Evolutionary conservation across 2,888 invertebrate genomes (phyloP).

Genomic region (Carterocephalus palaemon): DNA sequence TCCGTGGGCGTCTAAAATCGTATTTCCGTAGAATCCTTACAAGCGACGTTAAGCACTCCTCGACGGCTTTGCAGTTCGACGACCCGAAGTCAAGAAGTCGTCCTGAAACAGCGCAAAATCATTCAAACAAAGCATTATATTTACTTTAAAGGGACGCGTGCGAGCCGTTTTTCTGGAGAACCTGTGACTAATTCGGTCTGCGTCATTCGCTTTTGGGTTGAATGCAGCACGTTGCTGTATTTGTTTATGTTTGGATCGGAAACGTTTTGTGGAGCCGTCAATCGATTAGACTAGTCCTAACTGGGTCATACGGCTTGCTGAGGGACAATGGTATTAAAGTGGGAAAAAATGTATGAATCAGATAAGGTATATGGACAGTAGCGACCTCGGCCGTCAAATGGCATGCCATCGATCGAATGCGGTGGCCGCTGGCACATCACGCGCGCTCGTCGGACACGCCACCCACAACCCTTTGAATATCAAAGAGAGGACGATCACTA

Average conservation of each 20-base stretch:
- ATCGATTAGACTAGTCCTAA: constrained; percentile 65
- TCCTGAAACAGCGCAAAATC: constrained; percentile 53
- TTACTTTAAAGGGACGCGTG: constrained; percentile 35
- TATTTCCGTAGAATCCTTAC: constrained; percentile 79
- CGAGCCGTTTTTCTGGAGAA: constrained; percentile 33
- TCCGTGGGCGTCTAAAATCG: constrained; percentile 66
- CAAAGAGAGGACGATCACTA: constrained; percentile 26
- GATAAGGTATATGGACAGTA: constrained; percentile 72
- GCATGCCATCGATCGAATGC: constrained; percentile 66
- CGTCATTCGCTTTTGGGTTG: constrained; percentile 38
- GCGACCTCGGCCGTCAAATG: constrained; percentile 77
- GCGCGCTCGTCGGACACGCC: constrained; percentile 52
- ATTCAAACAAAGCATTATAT: constrained; percentile 56
- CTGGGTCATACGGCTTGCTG: constrained; percentile 64
- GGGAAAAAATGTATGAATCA: constrained; percentile 65
- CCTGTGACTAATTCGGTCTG: constrained; percentile 44
- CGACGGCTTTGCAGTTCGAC: constrained; percentile 74
- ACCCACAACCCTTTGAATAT: constrained; percentile 39
- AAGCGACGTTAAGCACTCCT: constrained; percentile 73
- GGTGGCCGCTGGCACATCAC: constrained; percentile 50
- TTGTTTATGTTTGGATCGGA: constrained; percentile 37
- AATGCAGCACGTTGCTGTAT: constrained; percentile 37
- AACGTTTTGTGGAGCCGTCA: constrained; percentile 46
- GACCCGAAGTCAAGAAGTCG: constrained; percentile 63
- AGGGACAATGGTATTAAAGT: constrained; percentile 56